These are phyloP conservation scores for Leptarthrus brevirostris DNA, from an alignment of 2,888 invertebrate species.

Conservation along the genomic window DNA sequence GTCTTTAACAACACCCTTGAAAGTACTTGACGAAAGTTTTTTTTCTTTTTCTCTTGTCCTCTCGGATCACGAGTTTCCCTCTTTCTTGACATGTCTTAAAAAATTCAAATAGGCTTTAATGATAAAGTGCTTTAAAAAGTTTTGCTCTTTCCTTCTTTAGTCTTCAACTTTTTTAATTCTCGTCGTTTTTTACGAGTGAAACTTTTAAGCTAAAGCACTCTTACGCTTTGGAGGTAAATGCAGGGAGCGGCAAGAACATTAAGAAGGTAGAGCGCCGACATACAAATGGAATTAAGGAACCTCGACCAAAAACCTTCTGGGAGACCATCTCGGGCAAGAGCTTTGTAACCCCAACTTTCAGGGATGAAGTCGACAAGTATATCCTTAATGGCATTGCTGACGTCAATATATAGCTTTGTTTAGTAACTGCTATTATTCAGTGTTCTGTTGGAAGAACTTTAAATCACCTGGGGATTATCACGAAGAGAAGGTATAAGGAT, in stretches of 20 bases:
- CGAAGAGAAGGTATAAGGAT: slow-evolving; percentile 11
- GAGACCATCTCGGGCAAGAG: slow-evolving; percentile 1
- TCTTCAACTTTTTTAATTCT: slow-evolving; percentile 48
- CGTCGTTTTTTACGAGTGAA: slow-evolving; percentile 50
- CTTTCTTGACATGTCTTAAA: slow-evolving; percentile 33
- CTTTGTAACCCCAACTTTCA: slow-evolving; percentile 24
- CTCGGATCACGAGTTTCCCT: neutral
- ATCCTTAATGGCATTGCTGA: slow-evolving; percentile 41
- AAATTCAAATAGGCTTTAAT: slow-evolving; percentile 56
- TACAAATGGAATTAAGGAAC: slow-evolving; percentile 16
- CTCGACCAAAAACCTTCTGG: slow-evolving; percentile 14
- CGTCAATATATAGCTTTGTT: slow-evolving; percentile 30
- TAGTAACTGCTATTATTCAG: slow-evolving; percentile 30
- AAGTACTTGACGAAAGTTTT: slow-evolving; percentile 54
- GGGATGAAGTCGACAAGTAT: slow-evolving; percentile 33
- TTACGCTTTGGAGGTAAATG: slow-evolving; percentile 31
- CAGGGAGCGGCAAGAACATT: slow-evolving; percentile 12
- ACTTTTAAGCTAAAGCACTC: slow-evolving; percentile 47
- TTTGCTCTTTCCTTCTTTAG: slow-evolving; percentile 49
- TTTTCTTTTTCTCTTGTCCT: neutral
- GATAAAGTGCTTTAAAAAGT: slow-evolving; percentile 54
- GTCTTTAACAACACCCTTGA: slow-evolving; percentile 54
- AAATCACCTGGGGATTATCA: slow-evolving; percentile 27
- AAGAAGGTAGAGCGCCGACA: slow-evolving; percentile 10
- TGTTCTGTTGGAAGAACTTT: slow-evolving; percentile 9